These are phyloP conservation scores for Megaptera novaeangliae DNA, from an alignment of 2,113 vertebrate species.

Conservation along the genomic window DNA sequence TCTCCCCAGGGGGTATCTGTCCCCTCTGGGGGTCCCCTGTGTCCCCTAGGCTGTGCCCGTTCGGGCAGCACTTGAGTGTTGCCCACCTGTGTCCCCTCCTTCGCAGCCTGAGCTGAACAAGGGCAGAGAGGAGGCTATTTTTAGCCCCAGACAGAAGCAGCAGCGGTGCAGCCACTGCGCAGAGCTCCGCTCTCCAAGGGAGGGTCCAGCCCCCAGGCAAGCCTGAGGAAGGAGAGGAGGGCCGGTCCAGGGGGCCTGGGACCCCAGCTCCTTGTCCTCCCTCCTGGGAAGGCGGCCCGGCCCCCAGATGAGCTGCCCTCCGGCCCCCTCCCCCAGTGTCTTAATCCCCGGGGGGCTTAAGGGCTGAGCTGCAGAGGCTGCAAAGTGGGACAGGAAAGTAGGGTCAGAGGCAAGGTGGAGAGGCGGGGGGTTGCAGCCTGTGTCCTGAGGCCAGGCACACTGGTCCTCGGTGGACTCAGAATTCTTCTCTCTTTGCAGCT, in stretches of 20 bases:
- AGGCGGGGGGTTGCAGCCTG: accelerated
- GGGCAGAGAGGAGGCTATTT: conserved; percentile 51
- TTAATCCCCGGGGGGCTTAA: not conserved
- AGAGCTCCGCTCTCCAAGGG: not conserved
- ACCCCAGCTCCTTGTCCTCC: not conserved
- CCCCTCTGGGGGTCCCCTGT: not conserved
- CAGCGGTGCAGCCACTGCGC: conserved; percentile 33
- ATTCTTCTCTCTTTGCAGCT: not conserved
- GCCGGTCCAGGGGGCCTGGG: not conserved
- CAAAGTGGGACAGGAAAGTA: not conserved
- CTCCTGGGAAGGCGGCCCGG: not conserved
- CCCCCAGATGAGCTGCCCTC: not conserved
- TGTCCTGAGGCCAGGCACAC: not conserved
- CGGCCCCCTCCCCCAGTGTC: not conserved
- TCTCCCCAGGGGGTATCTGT: accelerated
- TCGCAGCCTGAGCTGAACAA: not conserved
- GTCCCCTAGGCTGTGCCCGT: not conserved
- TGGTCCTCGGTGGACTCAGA: not conserved
- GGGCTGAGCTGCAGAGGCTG: not conserved
- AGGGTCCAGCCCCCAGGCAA: not conserved
- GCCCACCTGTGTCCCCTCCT: not conserved
- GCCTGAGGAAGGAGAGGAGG: not conserved
- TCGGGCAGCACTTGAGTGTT: not conserved
- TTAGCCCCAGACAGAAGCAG: conserved; percentile 62
- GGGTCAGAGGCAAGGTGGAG: not conserved